Evolutionary conservation across 2,797 vertebrate species (phyloP), one percentile per base, ranked within the genome.

Genomic region (Chloroceryle inda): DNA sequence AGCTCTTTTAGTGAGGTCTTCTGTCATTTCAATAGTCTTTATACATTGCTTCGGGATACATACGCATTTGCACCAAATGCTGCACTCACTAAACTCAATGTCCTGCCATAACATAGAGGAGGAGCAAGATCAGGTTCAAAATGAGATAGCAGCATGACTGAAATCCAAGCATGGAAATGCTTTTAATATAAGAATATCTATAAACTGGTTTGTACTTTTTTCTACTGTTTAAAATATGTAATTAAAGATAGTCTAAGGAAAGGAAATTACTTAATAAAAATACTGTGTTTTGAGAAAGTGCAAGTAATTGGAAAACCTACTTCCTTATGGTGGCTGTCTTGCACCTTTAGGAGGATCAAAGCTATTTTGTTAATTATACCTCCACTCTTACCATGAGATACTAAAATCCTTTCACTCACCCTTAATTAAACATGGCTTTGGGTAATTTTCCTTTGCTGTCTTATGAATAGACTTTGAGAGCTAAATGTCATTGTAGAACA

Each of bases 21-120:
- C 76, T 81, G 88, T 40, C 33, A 92, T 94, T 85, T 86, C 66
- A 88, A 52, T 53, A 94, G 64, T 67, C 85, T 82, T 91, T 85
- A 92, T 24, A 77, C 62, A 78, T 8, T 88, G 73, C 53, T 95
- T 83, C 68, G 89, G 82, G 83, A 75, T 27, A 88, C 69, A 78
- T 13, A 89, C 10, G 84, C 45, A 81, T 84, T 80, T 90, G 88
- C 59, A 88, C 44, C 80, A 89, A 78, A 79, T 82, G 59, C 56
- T 93, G 50, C 83, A 91, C 80, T 95, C 84, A 87, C 67, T 95
- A 84, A 91, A 94, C 78, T 62, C 64, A 75, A 73, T 47, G 62
- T 88, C 83, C 90, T 93, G 82, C 53, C 55, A 26, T 69, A 83
- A 91, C 27, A 74, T 23, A 92, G 52, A 89, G 42, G 49, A 94